These are phyloP conservation scores for Cryptus armator DNA, from an alignment of 2,888 invertebrate genomes.

Conservation along the genomic window DNA sequence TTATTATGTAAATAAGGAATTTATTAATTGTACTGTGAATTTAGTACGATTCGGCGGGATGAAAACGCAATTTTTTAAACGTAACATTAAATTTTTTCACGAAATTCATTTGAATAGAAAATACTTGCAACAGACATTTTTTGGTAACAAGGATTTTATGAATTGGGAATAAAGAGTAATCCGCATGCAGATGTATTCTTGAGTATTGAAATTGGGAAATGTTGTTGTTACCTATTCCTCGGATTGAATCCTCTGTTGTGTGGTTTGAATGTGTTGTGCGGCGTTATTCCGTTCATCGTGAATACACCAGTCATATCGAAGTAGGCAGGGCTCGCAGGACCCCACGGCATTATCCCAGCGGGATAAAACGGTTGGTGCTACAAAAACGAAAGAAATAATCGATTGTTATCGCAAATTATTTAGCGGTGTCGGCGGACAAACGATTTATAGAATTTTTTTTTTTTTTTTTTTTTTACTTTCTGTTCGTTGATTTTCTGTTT, in stretches of 20 bases:
- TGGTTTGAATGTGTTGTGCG: conserved; percentile 88
- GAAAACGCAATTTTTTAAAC: no score
- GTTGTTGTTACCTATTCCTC: conserved; percentile 84
- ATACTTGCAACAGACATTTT: no score
- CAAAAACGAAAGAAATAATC: conserved; percentile 72
- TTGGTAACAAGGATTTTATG: no score
- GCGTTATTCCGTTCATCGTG: conserved; percentile 90
- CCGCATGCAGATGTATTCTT: neutral
- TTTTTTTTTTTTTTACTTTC: neutral
- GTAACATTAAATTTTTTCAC: no score
- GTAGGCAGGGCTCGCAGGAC: conserved; percentile 86
- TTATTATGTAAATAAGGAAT: no score
- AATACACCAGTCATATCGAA: conserved; percentile 91
- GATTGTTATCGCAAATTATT: neutral
- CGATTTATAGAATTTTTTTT: neutral
- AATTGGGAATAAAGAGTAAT: neutral
- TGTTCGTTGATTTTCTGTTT: neutral
- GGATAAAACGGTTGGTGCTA: conserved; percentile 89
- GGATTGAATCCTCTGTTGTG: conserved; percentile 85
- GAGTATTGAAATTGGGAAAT: neutral
- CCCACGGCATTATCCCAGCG: conserved; percentile 87
- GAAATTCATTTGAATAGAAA: no score
- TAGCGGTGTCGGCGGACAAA: neutral
- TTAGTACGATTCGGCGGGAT: no score
- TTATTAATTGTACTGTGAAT: no score